phyloP scores from a whole-genome alignment of 2,797 vertebrate species.

The Acomys russatus region DNA sequence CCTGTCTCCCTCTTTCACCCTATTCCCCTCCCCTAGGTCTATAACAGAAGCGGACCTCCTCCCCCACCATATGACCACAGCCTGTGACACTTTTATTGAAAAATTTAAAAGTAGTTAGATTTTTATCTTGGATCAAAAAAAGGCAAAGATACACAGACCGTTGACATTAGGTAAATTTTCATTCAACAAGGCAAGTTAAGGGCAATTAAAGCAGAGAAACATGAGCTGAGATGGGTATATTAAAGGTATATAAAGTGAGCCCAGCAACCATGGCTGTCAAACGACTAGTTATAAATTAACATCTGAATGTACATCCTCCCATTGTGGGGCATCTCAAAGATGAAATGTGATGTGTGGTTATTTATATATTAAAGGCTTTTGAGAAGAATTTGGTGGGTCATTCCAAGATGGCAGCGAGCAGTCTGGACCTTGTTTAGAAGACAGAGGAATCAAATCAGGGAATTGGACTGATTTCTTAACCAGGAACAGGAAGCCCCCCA shows the following conservation, averaged over 20 bases:
- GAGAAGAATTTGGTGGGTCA: no score
- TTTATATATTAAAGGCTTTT: not conserved
- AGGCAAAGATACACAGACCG: not conserved
- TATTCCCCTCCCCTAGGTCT: no score
- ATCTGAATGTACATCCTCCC: not conserved
- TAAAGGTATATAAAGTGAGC: not conserved
- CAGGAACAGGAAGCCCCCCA: no score
- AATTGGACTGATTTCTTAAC: no score
- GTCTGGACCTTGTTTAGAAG: no score
- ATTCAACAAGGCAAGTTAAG: not conserved
- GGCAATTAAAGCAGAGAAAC: not conserved
- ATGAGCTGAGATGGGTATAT: not conserved
- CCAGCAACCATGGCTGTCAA: not conserved
- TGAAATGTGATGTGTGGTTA: not conserved
- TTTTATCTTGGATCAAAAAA: not conserved
- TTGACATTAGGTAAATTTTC: not conserved
- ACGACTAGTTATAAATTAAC: not conserved
- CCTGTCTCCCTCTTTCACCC: no score
- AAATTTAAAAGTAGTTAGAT: no score
- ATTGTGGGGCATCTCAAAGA: not conserved
- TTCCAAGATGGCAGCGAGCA: no score
- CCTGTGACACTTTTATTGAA: not conserved
- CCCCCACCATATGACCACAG: no score
- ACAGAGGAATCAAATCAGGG: no score
- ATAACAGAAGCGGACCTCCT: no score